Evolutionary conservation across 2,113 vertebrate genomes (phyloP).

Genomic region (Rostratula benghalensis): DNA sequence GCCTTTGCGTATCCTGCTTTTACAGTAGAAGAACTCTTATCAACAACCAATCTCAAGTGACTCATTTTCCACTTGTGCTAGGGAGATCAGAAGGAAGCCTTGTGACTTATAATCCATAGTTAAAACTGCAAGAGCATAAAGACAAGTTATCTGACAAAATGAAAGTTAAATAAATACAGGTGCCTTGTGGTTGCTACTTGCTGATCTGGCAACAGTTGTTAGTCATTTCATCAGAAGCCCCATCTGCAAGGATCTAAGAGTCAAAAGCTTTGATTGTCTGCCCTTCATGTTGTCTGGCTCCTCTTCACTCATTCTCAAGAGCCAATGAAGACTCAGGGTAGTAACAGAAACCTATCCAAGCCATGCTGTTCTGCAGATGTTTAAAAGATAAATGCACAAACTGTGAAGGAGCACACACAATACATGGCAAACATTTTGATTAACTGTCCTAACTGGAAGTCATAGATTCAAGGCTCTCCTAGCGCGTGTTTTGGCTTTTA

Average conservation of each 20-base stretch:
- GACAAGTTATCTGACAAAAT: slow-evolving; percentile 60
- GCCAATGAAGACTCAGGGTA: slow-evolving; percentile 50
- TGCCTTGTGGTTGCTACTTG: slow-evolving; percentile 72
- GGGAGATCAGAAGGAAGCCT: slow-evolving; percentile 33
- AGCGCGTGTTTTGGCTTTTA: neutral
- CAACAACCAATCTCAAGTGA: neutral
- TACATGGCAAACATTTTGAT: slow-evolving; percentile 54
- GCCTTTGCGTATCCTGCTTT: neutral
- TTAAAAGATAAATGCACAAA: slow-evolving; percentile 63
- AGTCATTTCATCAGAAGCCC: slow-evolving; percentile 71
- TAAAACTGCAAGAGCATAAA: slow-evolving; percentile 45
- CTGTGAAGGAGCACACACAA: slow-evolving; percentile 55
- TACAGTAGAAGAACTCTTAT: neutral
- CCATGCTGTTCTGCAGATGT: slow-evolving; percentile 81
- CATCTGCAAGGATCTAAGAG: slow-evolving; percentile 81
- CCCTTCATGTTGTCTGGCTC: slow-evolving; percentile 79
- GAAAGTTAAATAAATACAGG: slow-evolving; percentile 73
- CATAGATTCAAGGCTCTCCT: slow-evolving; percentile 2
- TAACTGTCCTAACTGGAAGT: slow-evolving; percentile 50
- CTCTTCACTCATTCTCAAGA: slow-evolving; percentile 78
- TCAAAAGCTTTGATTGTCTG: slow-evolving; percentile 76
- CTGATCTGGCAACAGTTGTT: slow-evolving; percentile 69
- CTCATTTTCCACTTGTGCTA: slow-evolving; percentile 35
- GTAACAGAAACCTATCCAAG: slow-evolving; percentile 65
- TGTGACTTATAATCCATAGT: slow-evolving; percentile 9